These are phyloP conservation scores for Bugulina stolonifera DNA, from an alignment of 2,888 invertebrate genomes.

Conservation along the genomic window DNA sequence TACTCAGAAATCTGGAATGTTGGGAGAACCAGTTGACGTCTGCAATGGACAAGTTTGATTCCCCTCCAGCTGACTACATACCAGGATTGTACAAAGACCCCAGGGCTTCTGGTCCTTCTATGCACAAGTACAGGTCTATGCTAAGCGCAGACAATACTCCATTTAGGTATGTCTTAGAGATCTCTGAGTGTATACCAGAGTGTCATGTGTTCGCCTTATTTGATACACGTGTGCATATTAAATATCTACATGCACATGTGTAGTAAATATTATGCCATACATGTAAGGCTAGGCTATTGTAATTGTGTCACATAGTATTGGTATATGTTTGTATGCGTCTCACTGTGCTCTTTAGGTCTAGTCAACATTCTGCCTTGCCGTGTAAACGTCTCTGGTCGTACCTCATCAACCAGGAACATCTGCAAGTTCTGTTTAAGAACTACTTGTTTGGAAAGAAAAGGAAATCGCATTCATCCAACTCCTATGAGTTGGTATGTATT, in stretches of 20 bases:
- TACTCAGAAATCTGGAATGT: conserved; percentile 73
- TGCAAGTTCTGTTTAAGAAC: conserved; percentile 90
- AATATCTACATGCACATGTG: too few relatives aligned
- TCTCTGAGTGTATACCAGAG: not conserved
- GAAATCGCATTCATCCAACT: not conserved
- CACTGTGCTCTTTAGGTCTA: too few relatives aligned
- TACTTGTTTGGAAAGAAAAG: conserved; percentile 67
- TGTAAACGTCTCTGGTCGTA: conserved; percentile 79
- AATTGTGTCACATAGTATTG: too few relatives aligned
- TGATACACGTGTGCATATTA: too few relatives aligned
- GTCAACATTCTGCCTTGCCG: conserved; percentile 58
- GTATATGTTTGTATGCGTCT: too few relatives aligned
- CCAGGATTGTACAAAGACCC: conserved; percentile 74
- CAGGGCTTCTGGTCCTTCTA: conserved; percentile 63
- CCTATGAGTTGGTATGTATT: conserved; percentile 8
- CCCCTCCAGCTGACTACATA: conserved; percentile 77
- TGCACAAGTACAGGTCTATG: conserved; percentile 85
- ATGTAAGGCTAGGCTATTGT: too few relatives aligned
- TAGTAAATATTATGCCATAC: too few relatives aligned
- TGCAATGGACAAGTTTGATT: conserved; percentile 64
- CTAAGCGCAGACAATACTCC: conserved; percentile 91
- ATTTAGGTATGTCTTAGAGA: conserved; percentile 62
- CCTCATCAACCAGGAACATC: conserved; percentile 81
- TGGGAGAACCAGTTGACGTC: conserved; percentile 81
- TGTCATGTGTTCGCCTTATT: too few relatives aligned